phyloP scores from a whole-genome alignment of 2,113 vertebrate species.

The Limnothrissa miodon region DNA sequence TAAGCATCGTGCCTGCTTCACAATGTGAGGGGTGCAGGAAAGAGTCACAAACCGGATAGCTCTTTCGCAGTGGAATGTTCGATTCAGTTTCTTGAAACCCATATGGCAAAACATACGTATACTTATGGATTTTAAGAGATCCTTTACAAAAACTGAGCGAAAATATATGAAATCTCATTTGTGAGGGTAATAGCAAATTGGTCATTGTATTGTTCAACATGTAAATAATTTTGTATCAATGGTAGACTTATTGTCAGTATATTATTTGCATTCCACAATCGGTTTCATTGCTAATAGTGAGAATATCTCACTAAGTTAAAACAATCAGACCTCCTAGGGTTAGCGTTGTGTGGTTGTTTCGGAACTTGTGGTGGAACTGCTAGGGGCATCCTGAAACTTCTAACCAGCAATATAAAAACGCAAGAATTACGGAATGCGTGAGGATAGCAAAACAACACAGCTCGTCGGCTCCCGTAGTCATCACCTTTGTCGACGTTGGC shows the following conservation, averaged over 20 bases:
- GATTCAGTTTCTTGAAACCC: neutral
- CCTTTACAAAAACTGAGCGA: neutral
- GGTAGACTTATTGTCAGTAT: neutral
- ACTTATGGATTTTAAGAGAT: neutral
- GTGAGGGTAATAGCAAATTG: neutral
- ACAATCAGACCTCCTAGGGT: neutral
- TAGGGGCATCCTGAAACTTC: neutral
- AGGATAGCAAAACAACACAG: neutral
- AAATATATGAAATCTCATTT: neutral
- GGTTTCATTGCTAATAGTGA: neutral
- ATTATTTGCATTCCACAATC: neutral
- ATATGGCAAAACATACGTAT: neutral
- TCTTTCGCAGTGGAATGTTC: neutral
- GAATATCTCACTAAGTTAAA: neutral
- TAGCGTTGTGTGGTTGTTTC: neutral
- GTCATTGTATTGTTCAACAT: neutral
- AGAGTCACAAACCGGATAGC: neutral
- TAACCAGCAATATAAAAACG: neutral
- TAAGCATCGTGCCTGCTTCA: neutral
- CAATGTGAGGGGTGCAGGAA: neutral
- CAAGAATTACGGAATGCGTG: neutral
- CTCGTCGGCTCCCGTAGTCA: slow-evolving; percentile 12
- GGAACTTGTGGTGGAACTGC: neutral
- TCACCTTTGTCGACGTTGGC: slow-evolving; percentile 11
- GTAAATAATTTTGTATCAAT: neutral